Base-by-base conservation (phyloP, 2,113 vertebrate genomes). In the Macquaria ambigua region DNA sequence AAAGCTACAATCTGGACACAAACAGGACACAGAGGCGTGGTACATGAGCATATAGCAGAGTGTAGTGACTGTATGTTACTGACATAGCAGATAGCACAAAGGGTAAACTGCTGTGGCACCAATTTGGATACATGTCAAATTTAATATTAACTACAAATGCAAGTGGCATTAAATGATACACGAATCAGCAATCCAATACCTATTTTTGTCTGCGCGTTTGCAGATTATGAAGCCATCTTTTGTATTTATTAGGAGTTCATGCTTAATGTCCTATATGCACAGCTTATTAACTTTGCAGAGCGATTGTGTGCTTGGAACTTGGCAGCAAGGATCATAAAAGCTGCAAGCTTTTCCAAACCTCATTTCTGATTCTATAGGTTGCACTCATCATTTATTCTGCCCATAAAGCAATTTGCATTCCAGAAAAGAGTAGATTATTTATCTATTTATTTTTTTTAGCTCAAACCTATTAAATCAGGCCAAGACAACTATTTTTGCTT, bases 1-100 rank as follows among this genome's bases (percentile, higher is more conserved):
- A 99, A 64, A 0, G 98, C 98, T 77, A 97, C 98, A 90, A 99
- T 97, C 98, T 99, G 95, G 46, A 92, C 3, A 89, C 87, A 79
- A 66, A 61, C 2, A 14, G 11, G 9, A 61, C 76, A 34, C 0
- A 52, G 25, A 53, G 39, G 6, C 3, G 64, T 0, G n/a, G 6
- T 3, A 39, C 9, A 56, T 37, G 34, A 74, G 1, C 2, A 37
- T 10, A n/a, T 1, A 37, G n/a, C 5, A 46, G 8, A 53, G 11
- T 21, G 23, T 0, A 41, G 8, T 41, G 23, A 43, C 0, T 61
- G 56, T 6, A 5, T 34, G 31, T 6, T 15, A 55, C 2, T 34
- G 20, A 71, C 6, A 56, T 5, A 61, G 58, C 43, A 66, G 31
- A 77, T 8, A 70, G 43, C 9, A 52, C 6, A 12, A 16, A 41